Base-by-base conservation (phyloP, 2,113 vertebrate genomes). In the Electrona antarctica region DNA sequence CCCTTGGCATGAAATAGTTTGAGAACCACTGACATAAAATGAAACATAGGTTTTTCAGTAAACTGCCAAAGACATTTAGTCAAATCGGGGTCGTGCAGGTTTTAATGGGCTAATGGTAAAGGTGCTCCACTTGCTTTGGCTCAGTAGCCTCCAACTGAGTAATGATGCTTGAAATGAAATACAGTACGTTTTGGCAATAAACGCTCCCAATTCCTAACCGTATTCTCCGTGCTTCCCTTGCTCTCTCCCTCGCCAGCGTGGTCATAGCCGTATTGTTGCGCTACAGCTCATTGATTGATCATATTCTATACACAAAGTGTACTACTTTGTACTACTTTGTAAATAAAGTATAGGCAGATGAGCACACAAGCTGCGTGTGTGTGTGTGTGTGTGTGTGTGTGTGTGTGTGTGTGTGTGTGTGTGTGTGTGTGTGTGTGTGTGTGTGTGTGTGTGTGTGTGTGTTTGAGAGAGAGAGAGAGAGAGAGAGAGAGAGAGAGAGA, bases 141-240 rank as follows among this genome's bases (percentile, higher is more conserved):
- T 76, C 51, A 41, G 65, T 65, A 74, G 82, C 66, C 71, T 68
- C 33, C 46, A 41, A 60, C 67, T 67, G 71, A 64, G 69, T 81
- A 81, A 81, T 79, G 82, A 78, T 68, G 73, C 79, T 71, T 85
- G 79, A 85, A 81, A 82, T 85, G 67, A 78, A 85, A 82, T 73
- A 72, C 77, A 79, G 69, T 81, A 64, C 70, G 76, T 74, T 21
- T 79, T 77, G 60, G 76, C 76, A 71, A 63, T 77, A 77, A 74
- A 69, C 65, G 41, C 76, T 29, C 12, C 49, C 62, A 47, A 51
- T 74, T 79, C 76, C 63, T 60, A 21, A 66, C 64, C 58, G 29
- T 52, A 55, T 67, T 71, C 56, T 71, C n/a, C 9, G 45, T 64
- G 47, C 68, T 52, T 41, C 33, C 33, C 3, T 41, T 2, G 21